Evolutionary conservation across 2,113 vertebrate genomes (phyloP).

Genomic region (Penelope pileata): DNA sequence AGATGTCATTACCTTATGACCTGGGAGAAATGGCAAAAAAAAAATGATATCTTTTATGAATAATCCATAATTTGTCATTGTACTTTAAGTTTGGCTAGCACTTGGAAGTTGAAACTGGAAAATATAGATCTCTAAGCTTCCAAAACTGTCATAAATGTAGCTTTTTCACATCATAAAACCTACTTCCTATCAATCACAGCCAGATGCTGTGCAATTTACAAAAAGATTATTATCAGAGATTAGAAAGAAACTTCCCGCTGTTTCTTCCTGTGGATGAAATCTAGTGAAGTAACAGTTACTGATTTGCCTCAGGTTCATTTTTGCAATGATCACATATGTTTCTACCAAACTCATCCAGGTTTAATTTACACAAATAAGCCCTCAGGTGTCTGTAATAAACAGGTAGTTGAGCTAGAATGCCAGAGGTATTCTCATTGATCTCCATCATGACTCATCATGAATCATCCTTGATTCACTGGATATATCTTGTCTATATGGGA

Average conservation of each 20-base stretch:
- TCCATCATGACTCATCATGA: background rate
- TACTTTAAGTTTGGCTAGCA: background rate
- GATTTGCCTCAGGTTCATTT: background rate
- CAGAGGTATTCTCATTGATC: background rate
- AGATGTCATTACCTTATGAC: background rate
- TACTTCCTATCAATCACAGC: background rate
- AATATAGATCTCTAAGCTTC: background rate
- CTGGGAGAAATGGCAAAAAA: background rate
- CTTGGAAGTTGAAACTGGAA: background rate
- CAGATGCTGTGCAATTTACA: background rate
- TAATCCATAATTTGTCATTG: background rate
- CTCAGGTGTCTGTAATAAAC: background rate
- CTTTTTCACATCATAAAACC: background rate
- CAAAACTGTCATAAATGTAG: background rate
- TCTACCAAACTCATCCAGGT: background rate
- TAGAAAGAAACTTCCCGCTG: background rate
- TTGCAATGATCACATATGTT: background rate
- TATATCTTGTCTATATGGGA: background rate
- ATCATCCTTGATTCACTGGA: conserved; percentile 31
- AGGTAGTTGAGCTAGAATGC: background rate
- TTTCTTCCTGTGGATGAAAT: background rate
- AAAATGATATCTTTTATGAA: background rate
- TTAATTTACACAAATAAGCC: background rate
- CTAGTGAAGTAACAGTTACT: background rate
- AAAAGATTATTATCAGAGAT: background rate